Evolutionary conservation across 2,888 invertebrate species (phyloP), one percentile per base, ranked within the genome.

Genomic region (Hymenopus coronatus): DNA sequence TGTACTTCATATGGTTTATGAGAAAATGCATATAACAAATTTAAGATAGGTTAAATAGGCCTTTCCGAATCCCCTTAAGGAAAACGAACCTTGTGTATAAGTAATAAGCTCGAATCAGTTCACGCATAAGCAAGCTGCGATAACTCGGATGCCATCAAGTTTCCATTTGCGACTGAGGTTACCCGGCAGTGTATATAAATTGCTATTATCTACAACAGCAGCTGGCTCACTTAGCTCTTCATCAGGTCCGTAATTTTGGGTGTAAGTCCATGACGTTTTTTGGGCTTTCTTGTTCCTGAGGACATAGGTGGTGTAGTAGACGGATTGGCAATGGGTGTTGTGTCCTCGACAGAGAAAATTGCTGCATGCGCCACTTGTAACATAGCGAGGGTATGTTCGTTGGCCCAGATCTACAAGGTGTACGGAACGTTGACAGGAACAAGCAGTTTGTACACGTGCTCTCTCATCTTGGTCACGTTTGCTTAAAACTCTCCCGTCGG

Each of bases 41-140:
- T n/a, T n/a, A n/a, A n/a, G n/a, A n/a, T n/a, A n/a, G n/a, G n/a
- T n/a, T n/a, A n/a, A n/a, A n/a, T n/a, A n/a, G n/a, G n/a, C n/a
- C n/a, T n/a, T n/a, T n/a, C n/a, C n/a, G n/a, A n/a, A n/a, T n/a
- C n/a, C n/a, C n/a, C n/a, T n/a, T n/a, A n/a, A n/a, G n/a, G n/a
- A n/a, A n/a, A n/a, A n/a, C n/a, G 33, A 33, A 2, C 8, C 8
- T 33, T 7, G 7, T 33, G 33, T 33, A 8, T 33, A 33, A 33
- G 1, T 33, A 4, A 30, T 30, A 3, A 3, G 30, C 30, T 30
- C 4, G 40, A 9, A 40, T 70, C 8, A 70, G 1, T 25, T 70
- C 4, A 20, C 3, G 91, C 94, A 94, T 90, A 93, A 92, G 90
- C 94, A 94, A n/a, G 92, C 93, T 4, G 93, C 93, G 2, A 92